Percentiles rank a stretch among this genome's conserved stretches.
These are phyloP conservation scores for Trichoplusia ni DNA, from an alignment of 1,140 invertebrate genomes.

Conservation along the genomic window DNA sequence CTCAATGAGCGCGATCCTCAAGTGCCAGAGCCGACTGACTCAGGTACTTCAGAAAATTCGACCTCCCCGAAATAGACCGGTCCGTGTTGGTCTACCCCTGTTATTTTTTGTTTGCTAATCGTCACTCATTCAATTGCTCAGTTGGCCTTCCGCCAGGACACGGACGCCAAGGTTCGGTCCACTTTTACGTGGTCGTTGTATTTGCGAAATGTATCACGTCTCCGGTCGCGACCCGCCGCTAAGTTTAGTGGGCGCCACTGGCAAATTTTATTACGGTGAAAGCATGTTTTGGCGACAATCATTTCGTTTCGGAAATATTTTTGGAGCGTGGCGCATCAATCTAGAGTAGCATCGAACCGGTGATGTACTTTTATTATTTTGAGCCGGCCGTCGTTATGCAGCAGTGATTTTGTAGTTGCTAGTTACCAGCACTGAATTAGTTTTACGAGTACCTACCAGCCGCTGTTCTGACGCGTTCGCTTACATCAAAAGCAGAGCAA, in stretches of 20 bases:
- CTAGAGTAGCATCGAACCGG: neutral
- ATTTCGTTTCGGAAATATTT: constrained; percentile 28
- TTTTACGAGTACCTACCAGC: constrained; percentile 65
- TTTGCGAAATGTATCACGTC: constrained; percentile 53
- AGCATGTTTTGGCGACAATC: constrained; percentile 36
- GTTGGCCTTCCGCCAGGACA: constrained; percentile 72
- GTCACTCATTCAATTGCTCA: constrained; percentile 74
- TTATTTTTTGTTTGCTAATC: constrained; percentile 66
- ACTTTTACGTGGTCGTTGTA: constrained; percentile 49
- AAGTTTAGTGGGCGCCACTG: constrained; percentile 35
- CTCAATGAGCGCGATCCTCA: constrained; percentile 64
- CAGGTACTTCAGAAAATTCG: constrained; percentile 68
- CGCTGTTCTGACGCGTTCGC: constrained; percentile 63
- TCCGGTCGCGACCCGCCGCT: constrained; percentile 32
- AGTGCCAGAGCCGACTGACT: constrained; percentile 65
- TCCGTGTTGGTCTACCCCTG: constrained; percentile 64
- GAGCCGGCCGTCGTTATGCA: constrained; percentile 40
- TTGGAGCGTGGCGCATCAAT: constrained; percentile 10
- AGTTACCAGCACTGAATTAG: constrained; percentile 66
- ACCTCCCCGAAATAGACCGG: constrained; percentile 73
- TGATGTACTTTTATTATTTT: constrained; percentile 16
- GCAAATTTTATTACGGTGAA: constrained; percentile 24
- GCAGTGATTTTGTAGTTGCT: constrained; percentile 38
- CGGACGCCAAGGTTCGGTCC: constrained; percentile 55
- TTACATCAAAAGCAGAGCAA: constrained; percentile 63